Conservation (phyloP, 1,140 invertebrate species). For the Drosophila arizonae region DNA sequence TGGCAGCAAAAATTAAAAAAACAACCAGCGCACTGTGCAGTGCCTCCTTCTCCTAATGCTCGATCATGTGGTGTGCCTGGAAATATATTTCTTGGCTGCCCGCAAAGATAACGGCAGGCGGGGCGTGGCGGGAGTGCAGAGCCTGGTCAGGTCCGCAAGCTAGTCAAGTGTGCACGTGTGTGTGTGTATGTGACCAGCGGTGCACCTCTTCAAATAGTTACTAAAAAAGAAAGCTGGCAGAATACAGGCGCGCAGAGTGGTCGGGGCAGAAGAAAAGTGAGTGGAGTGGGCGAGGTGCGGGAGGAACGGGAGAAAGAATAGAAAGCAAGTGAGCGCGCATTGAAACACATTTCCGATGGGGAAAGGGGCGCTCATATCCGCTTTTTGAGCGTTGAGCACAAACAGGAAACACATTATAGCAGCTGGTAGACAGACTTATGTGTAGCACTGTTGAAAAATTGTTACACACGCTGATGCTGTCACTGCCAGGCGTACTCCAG, state of each 20-base stretch:
- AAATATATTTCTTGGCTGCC: constrained; percentile 69
- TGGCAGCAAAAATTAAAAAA: constrained; percentile 72
- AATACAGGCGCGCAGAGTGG: constrained; percentile 16
- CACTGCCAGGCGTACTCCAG: constrained; percentile 58
- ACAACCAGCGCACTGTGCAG: constrained; percentile 29
- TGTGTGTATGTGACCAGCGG: constrained; percentile 45
- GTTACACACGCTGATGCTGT: constrained; percentile 69
- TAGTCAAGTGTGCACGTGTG: constrained; percentile 38
- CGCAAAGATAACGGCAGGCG: constrained; percentile 64
- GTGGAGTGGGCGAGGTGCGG: background rate
- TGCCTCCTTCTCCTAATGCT: constrained; percentile 59
- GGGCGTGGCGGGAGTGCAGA: constrained; percentile 22
- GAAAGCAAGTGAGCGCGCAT: constrained; percentile 30
- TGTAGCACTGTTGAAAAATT: constrained; percentile 80
- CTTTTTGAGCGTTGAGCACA: constrained; percentile 75
- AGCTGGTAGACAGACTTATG: constrained; percentile 80
- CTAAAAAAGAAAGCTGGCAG: constrained; percentile 27
- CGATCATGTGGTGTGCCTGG: constrained; percentile 52
- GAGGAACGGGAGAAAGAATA: background rate
- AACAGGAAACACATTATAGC: constrained; percentile 81
- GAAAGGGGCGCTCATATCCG: constrained; percentile 65
- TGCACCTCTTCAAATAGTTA: constrained; percentile 63
- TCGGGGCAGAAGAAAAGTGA: constrained; percentile 10
- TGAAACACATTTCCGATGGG: constrained; percentile 38
- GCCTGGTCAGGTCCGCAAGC: constrained; percentile 34